phyloP scores from a whole-genome alignment of 1,140 invertebrate genomes.

The Heterodera carotae region DNA sequence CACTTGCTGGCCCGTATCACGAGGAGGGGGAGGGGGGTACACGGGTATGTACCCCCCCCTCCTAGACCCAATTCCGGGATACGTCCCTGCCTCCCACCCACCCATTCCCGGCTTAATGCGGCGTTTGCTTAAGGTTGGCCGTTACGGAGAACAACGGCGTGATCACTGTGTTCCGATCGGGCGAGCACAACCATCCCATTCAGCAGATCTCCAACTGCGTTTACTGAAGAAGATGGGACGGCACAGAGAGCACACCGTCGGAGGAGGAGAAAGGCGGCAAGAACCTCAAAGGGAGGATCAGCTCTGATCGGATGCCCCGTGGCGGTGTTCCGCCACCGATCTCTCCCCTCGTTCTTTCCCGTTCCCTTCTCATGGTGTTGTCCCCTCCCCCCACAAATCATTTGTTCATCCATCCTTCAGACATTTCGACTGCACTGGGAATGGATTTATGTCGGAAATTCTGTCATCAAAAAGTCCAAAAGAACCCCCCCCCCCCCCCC shows the following conservation, averaged over 20 bases:
- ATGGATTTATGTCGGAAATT: neutral
- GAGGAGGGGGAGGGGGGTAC: no score
- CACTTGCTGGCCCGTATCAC: no score
- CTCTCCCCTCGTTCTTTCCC: neutral
- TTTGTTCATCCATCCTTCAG: neutral
- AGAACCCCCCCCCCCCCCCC: no score
- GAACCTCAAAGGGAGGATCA: neutral
- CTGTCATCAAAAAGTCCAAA: neutral
- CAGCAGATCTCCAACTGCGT: slow-evolving; percentile 35
- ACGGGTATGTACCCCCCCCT: no score
- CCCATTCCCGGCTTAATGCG: neutral
- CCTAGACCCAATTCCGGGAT: no score
- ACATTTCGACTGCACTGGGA: neutral
- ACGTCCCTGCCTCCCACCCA: no score
- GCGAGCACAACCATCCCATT: slow-evolving; percentile 29
- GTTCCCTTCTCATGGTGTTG: neutral
- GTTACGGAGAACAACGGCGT: slow-evolving; percentile 26
- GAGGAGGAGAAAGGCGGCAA: neutral
- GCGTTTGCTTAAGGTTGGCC: slow-evolving; percentile 16
- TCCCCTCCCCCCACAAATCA: neutral
- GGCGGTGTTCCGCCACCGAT: neutral
- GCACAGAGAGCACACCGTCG: neutral
- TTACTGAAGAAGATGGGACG: slow-evolving; percentile 5
- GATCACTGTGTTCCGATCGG: slow-evolving; percentile 27
- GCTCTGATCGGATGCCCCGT: neutral